Evolutionary conservation across 2,113 vertebrate species (phyloP), one percentile per base, ranked within the genome.

Genomic region (Merops nubicus): DNA sequence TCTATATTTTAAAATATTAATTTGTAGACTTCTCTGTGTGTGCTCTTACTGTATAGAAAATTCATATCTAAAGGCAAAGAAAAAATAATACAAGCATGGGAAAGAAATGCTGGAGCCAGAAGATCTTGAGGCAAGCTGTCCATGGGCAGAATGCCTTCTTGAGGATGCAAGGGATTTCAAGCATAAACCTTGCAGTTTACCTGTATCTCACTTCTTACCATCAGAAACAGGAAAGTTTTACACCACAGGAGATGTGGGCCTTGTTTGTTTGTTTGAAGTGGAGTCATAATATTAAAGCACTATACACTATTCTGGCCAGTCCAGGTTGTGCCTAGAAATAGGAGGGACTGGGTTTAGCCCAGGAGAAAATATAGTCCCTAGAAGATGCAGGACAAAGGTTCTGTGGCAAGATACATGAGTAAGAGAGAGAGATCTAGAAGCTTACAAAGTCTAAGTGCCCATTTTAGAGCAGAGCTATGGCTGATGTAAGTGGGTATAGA

Each of bases 1-100:
- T 83, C 80, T 96, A 8, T 47, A 79, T 80, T 92, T 96, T 83
- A 97, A 97, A 95, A 74, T 78, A 95, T 11, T 88, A 62, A 91
- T 85, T 93, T 96, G 64, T 53, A 79, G 76, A 68, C 78, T 89
- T 91, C 59, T 72, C 50, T 91, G 50, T 78, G 40, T 65, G 33
- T 88, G 81, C 57, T 94, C 50, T 89, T 88, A 69, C n/a, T 88
- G 34, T 70, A 38, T 76, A 57, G 42, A 95, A 96, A 54, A 75
- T 29, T 36, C 10, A 63, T 64, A 62, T 68, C 50, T 90, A 86
- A 85, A 87, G 78, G 36, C 48, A 57, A 89, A 86, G 93, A 78
- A 85, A 75, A 75, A 28, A 8, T 28, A 20, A 63, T 26, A 34
- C 18, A 67, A 77, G 36, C 29, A 43, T n/a, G n/a, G 48, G 63